phyloP scores from a whole-genome alignment of 2,797 vertebrate species.

The Picus viridis region DNA sequence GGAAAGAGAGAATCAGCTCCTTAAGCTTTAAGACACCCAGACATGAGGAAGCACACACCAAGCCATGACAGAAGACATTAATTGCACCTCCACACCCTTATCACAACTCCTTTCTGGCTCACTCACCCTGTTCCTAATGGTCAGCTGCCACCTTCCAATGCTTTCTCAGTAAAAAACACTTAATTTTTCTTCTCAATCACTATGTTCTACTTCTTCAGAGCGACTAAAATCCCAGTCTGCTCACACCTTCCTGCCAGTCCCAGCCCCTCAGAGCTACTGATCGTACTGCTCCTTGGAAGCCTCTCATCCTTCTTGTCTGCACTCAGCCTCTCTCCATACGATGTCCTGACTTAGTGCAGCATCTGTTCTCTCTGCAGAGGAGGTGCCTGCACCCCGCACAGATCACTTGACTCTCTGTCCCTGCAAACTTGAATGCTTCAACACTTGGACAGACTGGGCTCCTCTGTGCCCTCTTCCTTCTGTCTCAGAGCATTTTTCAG shows the following conservation, averaged over 20 bases:
- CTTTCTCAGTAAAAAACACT: background rate
- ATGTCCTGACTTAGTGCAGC: background rate
- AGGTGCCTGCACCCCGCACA: background rate
- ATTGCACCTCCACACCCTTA: background rate
- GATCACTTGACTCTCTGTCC: background rate
- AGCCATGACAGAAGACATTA: background rate
- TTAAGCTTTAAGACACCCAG: background rate
- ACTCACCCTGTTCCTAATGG: background rate
- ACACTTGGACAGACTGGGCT: background rate
- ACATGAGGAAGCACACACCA: background rate
- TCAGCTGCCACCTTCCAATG: background rate
- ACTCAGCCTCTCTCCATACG: background rate
- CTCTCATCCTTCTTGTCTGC: background rate
- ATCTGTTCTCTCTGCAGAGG: background rate
- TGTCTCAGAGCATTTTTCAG: background rate
- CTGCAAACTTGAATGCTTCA: background rate
- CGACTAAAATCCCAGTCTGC: background rate
- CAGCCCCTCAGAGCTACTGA: background rate
- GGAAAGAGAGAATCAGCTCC: background rate
- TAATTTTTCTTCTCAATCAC: background rate
- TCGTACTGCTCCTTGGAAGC: background rate
- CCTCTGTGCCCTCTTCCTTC: background rate
- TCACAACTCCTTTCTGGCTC: background rate
- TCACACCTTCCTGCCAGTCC: background rate
- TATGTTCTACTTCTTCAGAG: background rate